phyloP scores from a whole-genome alignment of 2,113 vertebrate species.

The Amphiprion percula region DNA sequence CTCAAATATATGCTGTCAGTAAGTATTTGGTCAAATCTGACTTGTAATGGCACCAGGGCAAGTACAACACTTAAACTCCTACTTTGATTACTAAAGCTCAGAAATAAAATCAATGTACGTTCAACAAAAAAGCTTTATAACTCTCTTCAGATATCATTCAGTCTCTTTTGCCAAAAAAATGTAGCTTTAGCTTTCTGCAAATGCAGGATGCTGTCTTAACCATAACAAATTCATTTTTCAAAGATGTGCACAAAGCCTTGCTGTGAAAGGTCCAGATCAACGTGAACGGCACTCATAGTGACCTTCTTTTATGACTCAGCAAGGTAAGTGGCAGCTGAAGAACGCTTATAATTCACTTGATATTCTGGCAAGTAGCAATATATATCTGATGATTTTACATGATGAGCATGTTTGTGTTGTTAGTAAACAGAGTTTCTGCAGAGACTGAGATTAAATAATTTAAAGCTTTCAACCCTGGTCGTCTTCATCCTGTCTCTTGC shows the following conservation, averaged over 20 bases:
- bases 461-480: slow-evolving; percentile 42
- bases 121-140: slow-evolving; percentile 45
- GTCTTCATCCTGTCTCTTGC: slow-evolving; percentile 21
- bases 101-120: too few species aligned
- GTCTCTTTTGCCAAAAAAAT: slow-evolving; percentile 42
- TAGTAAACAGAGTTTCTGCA: slow-evolving; percentile 48
- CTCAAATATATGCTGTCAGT: slow-evolving; percentile 2
- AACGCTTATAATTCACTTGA: slow-evolving; percentile 51
- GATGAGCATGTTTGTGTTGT: slow-evolving; percentile 59
- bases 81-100: too few species aligned
- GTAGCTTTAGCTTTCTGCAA: slow-evolving; percentile 63
- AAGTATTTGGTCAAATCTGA: slow-evolving; percentile 1
- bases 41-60: background rate
- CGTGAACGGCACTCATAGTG: slow-evolving; percentile 39
- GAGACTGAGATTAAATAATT: slow-evolving; percentile 27
- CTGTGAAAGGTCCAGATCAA: slow-evolving; percentile 24
- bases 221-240: slow-evolving; percentile 61
- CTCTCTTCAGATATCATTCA: slow-evolving; percentile 52
- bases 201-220: slow-evolving; percentile 57
- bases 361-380: slow-evolving; percentile 61
- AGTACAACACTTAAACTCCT: too few species aligned
- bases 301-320: slow-evolving; percentile 46
- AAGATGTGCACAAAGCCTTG: slow-evolving; percentile 8
- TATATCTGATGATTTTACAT: slow-evolving; percentile 40
- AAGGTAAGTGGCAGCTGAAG: slow-evolving; percentile 54